Evolutionary conservation across 2,113 vertebrate species (phyloP), one percentile per base, ranked within the genome.

Genomic region (Nothobranchius kuhntae): DNA sequence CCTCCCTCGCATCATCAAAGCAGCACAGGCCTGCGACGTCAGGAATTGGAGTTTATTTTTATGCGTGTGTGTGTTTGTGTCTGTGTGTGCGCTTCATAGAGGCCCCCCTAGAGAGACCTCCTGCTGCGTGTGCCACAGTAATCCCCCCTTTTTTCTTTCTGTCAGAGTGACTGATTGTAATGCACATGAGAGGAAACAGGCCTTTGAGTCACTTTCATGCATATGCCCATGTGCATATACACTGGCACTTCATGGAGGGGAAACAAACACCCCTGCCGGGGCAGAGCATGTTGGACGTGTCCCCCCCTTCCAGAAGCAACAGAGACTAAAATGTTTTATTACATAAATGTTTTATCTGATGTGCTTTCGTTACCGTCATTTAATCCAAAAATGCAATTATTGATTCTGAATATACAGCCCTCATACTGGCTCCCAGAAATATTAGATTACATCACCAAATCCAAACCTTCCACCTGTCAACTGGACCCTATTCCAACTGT

Each of bases 1-100:
- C 75, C 68, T 87, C 75, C 81, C 83, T 86, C 56, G 61, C 87
- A 84, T 84, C 85, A 83, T 91, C 86, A 90, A 88, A 91, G 86
- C 48, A 15, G 72, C 54, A 7, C 15, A 45, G 67, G 58, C 75
- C 63, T 11, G 54, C 70, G 42, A 64, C 4, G 30, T 44, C 9
- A 42, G 60, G 47, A 67, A 61, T 66, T 53, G 2, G 24, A 70
- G 40, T 62, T 55, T 55, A 14, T 60, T 47, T 73, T 50, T 52
- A 9, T 50, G 7, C 12, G 24, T 0, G 10, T n/a, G 59, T 50
- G 47, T 76, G 69, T 59, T 14, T 45, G 61, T 55, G 48, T 45
- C 30, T 50, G 68, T 1, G 13, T 67, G 51, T 63, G 69, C 74
- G 77, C 81, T 57, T 82, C 73, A 62, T 36, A 52, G 76, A 77